Percentiles rank a stretch among this genome's conserved stretches.
Evolutionary conservation across 2,113 vertebrate genomes (phyloP).

Genomic region (Plecotus auritus): DNA sequence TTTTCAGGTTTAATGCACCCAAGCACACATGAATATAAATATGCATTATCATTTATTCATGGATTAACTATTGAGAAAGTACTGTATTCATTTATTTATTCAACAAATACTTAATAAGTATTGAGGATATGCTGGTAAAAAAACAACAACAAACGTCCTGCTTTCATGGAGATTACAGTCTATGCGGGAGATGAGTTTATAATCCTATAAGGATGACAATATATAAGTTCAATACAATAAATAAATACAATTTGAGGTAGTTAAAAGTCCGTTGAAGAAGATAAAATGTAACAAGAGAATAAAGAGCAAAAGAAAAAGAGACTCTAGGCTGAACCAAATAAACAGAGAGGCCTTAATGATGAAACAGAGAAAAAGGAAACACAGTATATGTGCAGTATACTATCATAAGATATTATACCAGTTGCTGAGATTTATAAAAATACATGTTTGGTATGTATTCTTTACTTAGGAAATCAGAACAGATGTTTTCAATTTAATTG

Average conservation of each 20-base stretch:
- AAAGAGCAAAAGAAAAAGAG: not conserved
- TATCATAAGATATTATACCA: not conserved
- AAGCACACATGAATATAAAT: not conserved
- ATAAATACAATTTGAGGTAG: not conserved
- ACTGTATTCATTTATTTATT: not conserved
- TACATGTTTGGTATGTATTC: not conserved
- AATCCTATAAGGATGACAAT: not conserved
- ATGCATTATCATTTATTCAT: not conserved
- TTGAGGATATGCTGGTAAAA: not conserved
- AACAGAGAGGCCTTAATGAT: not conserved
- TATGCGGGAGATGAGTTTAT: not conserved
- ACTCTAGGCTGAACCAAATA: not conserved
- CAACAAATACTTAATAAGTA: not conserved
- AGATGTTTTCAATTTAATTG: not conserved
- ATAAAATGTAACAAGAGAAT: not conserved
- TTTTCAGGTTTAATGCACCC: not conserved
- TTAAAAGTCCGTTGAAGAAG: not conserved
- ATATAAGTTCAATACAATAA: not conserved
- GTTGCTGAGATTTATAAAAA: not conserved
- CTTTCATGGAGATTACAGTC: not conserved
- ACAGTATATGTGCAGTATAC: accelerated
- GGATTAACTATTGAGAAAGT: not conserved
- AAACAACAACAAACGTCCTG: not conserved
- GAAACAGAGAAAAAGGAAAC: not conserved
- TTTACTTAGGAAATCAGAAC: not conserved